Percentiles rank a stretch among this genome's conserved stretches.
phyloP scores from a whole-genome alignment of 2,797 vertebrate genomes.

The Distichodus sexfasciatus region DNA sequence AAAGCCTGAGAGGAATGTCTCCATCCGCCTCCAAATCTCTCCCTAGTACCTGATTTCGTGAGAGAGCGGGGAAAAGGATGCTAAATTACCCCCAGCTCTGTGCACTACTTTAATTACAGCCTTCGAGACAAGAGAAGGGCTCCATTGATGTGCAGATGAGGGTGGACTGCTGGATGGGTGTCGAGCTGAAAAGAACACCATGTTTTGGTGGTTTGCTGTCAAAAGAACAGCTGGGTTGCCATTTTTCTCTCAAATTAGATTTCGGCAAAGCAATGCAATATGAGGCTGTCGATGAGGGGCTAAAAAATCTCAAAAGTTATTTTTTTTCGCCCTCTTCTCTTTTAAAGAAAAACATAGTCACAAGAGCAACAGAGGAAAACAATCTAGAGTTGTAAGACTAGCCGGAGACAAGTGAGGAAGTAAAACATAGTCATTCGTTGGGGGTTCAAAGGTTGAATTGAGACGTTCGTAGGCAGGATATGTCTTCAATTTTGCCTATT shows the following conservation, averaged over 20 bases:
- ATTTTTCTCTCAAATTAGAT: constrained; percentile 84
- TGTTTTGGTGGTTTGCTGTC: constrained; percentile 81
- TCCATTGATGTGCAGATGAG: constrained; percentile 82
- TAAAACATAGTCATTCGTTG: constrained; percentile 49
- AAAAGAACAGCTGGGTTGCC: constrained; percentile 83
- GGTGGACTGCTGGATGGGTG: constrained; percentile 72
- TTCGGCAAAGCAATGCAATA: constrained; percentile 71
- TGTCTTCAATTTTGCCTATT: constrained; percentile 39
- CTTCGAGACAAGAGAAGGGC: constrained; percentile 61
- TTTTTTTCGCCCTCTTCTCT: constrained; percentile 49
- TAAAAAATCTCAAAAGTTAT: constrained; percentile 53
- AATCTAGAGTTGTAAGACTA: constrained; percentile 51
- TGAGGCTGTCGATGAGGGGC: constrained; percentile 49
- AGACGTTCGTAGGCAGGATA: constrained; percentile 34
- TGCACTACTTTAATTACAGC: constrained; percentile 64
- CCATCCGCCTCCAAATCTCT: constrained; percentile 48
- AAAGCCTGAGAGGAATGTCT: constrained; percentile 40
- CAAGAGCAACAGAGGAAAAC: constrained; percentile 56
- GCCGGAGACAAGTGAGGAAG: constrained; percentile 49
- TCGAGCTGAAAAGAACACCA: constrained; percentile 73
- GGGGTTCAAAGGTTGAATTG: constrained; percentile 54
- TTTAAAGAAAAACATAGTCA: constrained; percentile 51
- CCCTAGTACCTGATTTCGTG: constrained; percentile 59
- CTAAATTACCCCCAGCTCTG: constrained; percentile 61
- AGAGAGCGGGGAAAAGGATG: constrained; percentile 54